Base-by-base conservation (phyloP, 2,113 vertebrate species). In the Oryzias melastigma region DNA sequence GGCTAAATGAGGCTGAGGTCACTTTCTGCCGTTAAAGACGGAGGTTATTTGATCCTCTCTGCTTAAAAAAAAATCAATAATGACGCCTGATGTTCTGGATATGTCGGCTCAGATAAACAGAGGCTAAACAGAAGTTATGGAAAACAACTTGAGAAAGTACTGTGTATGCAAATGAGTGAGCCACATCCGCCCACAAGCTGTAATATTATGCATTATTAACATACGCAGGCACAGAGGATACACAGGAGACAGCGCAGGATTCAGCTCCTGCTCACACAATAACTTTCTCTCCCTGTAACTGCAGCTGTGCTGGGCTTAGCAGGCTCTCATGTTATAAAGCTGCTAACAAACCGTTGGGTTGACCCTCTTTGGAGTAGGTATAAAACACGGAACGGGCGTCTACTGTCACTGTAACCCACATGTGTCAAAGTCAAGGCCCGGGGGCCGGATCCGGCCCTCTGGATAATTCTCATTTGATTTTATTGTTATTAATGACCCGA, bases 191-290 rank as follows among this genome's bases (percentile, higher is more conserved):
- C 82, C 80, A 79, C 78, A 2, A 63, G 63, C 47, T 59, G 65
- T 51, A 71, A 62, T 58, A 66, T 59, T 35, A 82, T 87, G 74
- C 58, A 77, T 78, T 82, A 83, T 67, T 71, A 80, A 71, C 78
- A 61, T 66, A 60, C 62, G 56, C 80, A 77, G 42, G 49, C 64
- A 73, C 52, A 49, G 63, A 52, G 35, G 52, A 72, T 47, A 50
- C 67, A 59, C 58, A 41, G 20, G 59, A 81, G 58, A 72, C 47
- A 7, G 5, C 29, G 15, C 46, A 54, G 42, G 54, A 69, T 52
- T 61, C 41, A 68, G 46, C 44, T 25, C 40, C 52, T n/a, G 50
- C 55, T 29, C 43, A 53, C 51, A 22, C 46, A 7, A 1, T 40
- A 59, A 25, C 44, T 47, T 51, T 58, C 22, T 54, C 58, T 51